Conservation (phyloP, 92 coral and sea anemone species). For the Micromussa lordhowensis region DNA sequence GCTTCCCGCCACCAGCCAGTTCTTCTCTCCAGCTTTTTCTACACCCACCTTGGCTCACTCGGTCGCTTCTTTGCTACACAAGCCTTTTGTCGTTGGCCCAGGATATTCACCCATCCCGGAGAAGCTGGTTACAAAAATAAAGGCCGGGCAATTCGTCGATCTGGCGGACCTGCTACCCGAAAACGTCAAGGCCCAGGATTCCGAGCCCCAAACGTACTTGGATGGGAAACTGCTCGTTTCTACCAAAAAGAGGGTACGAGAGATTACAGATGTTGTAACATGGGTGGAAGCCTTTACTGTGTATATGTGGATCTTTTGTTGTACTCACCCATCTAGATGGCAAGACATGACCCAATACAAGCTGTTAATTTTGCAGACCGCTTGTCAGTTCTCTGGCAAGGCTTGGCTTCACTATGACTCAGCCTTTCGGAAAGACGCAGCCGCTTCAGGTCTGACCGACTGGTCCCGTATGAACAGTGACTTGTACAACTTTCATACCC, state of each 20-base stretch:
- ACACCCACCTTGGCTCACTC: no score
- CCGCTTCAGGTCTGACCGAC: no score
- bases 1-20: no score
- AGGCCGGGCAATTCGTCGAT: slow-evolving; percentile 7
- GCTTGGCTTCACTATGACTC: neutral
- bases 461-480: no score
- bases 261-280: neutral
- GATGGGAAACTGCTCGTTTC: slow-evolving; percentile 8
- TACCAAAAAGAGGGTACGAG: neutral
- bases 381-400: neutral
- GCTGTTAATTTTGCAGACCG: neutral
- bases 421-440: no score
- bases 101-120: slow-evolving; percentile 6
- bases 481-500: no score
- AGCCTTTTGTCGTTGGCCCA: slow-evolving; percentile 1
- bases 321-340: no score
- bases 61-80: neutral
- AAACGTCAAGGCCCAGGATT: neutral
- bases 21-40: no score
- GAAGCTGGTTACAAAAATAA: slow-evolving; percentile 16
- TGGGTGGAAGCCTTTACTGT: neutral
- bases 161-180: neutral
- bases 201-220: neutral
- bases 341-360: neutral
- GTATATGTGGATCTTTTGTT: neutral